A percentile compares a stretch with the other conserved stretches of the same genome.
phyloP scores from a whole-genome alignment of 2,797 vertebrate genomes.

The Darevskia mixta region DNA sequence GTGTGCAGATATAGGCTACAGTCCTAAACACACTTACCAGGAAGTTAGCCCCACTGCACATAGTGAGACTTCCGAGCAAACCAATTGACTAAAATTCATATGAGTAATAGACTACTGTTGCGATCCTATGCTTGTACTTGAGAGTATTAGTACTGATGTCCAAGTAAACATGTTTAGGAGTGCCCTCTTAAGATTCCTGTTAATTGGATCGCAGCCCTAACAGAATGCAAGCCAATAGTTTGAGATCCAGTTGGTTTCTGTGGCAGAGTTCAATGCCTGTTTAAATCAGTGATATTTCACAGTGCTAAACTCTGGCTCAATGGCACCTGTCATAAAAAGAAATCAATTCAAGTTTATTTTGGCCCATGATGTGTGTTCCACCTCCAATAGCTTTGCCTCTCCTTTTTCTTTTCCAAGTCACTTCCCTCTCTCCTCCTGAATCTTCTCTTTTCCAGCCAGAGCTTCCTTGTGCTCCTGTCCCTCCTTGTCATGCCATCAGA shows the following conservation, averaged over 20 bases:
- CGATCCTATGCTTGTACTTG: neutral
- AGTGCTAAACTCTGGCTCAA: neutral
- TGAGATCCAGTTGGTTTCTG: neutral
- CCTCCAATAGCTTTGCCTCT: conserved; percentile 45
- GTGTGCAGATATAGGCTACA: no score
- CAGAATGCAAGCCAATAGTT: neutral
- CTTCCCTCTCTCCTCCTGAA: conserved; percentile 38
- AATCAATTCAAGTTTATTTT: neutral
- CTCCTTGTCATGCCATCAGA: conserved; percentile 26
- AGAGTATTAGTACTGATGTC: neutral
- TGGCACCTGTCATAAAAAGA: conserved; percentile 5
- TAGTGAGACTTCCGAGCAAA: neutral
- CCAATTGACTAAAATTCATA: neutral
- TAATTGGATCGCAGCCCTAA: neutral
- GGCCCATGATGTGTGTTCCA: neutral
- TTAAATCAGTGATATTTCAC: neutral
- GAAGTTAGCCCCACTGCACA: neutral
- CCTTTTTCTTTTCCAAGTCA: conserved; percentile 35
- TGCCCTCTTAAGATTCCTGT: neutral
- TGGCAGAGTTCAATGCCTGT: neutral
- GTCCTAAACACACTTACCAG: neutral
- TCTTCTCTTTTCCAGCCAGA: conserved; percentile 44
- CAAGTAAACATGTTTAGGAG: neutral
- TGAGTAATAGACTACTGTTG: neutral
- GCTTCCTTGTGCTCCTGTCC: accelerated